phyloP scores from a whole-genome alignment of 1,140 invertebrate species.

The Plodia interpunctella region DNA sequence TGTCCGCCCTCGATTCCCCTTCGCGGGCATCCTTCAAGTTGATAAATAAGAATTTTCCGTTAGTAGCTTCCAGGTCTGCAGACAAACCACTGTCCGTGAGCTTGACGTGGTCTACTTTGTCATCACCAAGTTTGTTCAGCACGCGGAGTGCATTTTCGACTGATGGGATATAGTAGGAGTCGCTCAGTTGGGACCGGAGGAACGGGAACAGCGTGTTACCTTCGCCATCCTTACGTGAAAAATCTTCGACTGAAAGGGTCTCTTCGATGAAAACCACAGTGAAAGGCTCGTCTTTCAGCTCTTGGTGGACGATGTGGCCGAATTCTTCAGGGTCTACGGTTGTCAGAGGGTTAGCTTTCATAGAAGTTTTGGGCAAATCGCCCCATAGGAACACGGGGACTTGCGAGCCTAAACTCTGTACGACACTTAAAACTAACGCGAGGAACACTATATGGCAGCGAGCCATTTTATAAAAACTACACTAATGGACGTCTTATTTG shows the following conservation, averaged over 20 bases:
- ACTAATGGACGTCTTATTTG: slow-evolving; percentile 57
- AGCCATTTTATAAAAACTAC: slow-evolving; percentile 57
- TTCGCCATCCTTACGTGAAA: slow-evolving; percentile 51
- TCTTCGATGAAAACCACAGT: slow-evolving; percentile 65
- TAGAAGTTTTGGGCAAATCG: slow-evolving; percentile 36
- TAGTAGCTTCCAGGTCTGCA: slow-evolving; percentile 45
- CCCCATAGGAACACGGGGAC: slow-evolving; percentile 70
- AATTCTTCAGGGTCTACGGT: slow-evolving; percentile 41
- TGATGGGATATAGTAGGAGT: slow-evolving; percentile 49
- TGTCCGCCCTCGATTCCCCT: slow-evolving; percentile 53
- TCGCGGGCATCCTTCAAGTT: slow-evolving; percentile 62
- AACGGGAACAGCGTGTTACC: slow-evolving; percentile 57
- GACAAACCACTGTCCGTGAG: slow-evolving; percentile 59
- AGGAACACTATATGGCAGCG: slow-evolving; percentile 59
- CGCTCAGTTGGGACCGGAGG: slow-evolving; percentile 44
- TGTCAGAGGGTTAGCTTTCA: slow-evolving; percentile 47
- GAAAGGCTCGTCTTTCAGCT: slow-evolving; percentile 44
- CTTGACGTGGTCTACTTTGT: slow-evolving; percentile 49
- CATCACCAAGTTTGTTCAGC: slow-evolving; percentile 49
- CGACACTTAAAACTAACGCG: slow-evolving; percentile 60
- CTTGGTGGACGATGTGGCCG: slow-evolving; percentile 35
- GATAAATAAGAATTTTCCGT: slow-evolving; percentile 58
- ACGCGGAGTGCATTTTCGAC: slow-evolving; percentile 49
- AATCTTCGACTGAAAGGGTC: slow-evolving; percentile 71
- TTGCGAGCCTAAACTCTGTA: slow-evolving; percentile 36